Conservation (phyloP, 1,140 invertebrate species). For the Conus betulinus region DNA sequence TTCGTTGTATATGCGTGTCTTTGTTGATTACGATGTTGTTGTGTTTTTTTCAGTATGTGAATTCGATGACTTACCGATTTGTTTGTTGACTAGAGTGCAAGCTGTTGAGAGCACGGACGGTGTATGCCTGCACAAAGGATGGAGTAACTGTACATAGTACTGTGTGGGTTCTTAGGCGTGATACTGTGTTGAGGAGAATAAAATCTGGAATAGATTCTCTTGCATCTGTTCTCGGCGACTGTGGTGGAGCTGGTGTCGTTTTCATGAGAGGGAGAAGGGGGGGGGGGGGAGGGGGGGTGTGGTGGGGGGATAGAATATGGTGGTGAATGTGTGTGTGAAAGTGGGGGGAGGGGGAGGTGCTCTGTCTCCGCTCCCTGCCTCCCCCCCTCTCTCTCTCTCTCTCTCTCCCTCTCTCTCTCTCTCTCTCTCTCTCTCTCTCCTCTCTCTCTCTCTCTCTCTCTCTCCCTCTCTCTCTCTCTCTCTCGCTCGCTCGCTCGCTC, state of each 20-base stretch:
- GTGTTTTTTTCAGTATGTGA: too few relatives aligned
- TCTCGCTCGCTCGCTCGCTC: too few relatives aligned
- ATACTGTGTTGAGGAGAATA: too few relatives aligned
- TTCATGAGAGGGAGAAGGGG: neutral
- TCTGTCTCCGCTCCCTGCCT: neutral
- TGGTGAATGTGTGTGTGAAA: conserved; percentile 4
- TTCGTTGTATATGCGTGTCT: too few relatives aligned
- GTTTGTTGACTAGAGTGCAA: too few relatives aligned
- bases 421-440: neutral
- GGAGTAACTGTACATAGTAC: too few relatives aligned
- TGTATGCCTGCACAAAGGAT: too few relatives aligned
- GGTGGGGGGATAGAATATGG: neutral
- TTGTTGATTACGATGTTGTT: too few relatives aligned
- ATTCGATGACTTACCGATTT: too few relatives aligned
- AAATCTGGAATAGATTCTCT: too few relatives aligned
- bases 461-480: neutral
- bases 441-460: neutral
- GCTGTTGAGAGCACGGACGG: too few relatives aligned
- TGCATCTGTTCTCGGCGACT: neutral
- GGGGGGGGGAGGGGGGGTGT: neutral
- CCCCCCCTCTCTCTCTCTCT: neutral
- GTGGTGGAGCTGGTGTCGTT: neutral
- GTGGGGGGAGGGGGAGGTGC: neutral
- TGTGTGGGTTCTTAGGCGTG: too few relatives aligned
- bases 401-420: neutral